These are phyloP conservation scores for Gymnoscelis rufifasciata DNA, from an alignment of 2,888 invertebrate genomes.

Conservation along the genomic window DNA sequence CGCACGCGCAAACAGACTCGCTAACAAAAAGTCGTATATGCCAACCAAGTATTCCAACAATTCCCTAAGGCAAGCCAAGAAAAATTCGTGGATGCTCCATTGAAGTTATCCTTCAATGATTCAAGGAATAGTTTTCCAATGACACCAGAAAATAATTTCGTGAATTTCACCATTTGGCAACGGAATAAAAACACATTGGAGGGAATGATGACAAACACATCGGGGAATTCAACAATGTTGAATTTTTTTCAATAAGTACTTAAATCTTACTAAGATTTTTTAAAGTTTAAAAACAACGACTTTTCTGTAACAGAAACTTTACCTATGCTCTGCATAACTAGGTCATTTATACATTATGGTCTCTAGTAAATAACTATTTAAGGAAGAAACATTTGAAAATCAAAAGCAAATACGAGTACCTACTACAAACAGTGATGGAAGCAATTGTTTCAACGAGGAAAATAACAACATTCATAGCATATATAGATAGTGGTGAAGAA, in stretches of 20 bases:
- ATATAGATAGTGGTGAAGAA: neutral
- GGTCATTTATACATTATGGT: slow-evolving; percentile 38
- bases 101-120: slow-evolving; percentile 47
- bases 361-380: slow-evolving; percentile 14
- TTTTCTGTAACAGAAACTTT: no score
- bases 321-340: slow-evolving; percentile 41
- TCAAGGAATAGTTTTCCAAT: slow-evolving; percentile 62
- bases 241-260: no score
- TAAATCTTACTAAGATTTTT: no score
- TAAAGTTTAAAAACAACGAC: no score
- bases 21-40: slow-evolving; percentile 48
- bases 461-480: neutral
- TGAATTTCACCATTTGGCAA: slow-evolving; percentile 40
- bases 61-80: slow-evolving; percentile 59
- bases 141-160: slow-evolving; percentile 44
- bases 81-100: slow-evolving; percentile 46
- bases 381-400: slow-evolving; percentile 36
- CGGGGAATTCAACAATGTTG: slow-evolving; percentile 8
- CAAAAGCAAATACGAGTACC: slow-evolving; percentile 18
- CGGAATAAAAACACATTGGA: slow-evolving; percentile 23
- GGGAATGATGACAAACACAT: slow-evolving; percentile 23
- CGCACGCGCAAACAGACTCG: slow-evolving; percentile 61
- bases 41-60: slow-evolving; percentile 56
- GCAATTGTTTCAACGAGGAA: neutral
- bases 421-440: neutral